These are phyloP conservation scores for Enhydra lutris DNA, from an alignment of 2,113 vertebrate genomes.

Conservation along the genomic window DNA sequence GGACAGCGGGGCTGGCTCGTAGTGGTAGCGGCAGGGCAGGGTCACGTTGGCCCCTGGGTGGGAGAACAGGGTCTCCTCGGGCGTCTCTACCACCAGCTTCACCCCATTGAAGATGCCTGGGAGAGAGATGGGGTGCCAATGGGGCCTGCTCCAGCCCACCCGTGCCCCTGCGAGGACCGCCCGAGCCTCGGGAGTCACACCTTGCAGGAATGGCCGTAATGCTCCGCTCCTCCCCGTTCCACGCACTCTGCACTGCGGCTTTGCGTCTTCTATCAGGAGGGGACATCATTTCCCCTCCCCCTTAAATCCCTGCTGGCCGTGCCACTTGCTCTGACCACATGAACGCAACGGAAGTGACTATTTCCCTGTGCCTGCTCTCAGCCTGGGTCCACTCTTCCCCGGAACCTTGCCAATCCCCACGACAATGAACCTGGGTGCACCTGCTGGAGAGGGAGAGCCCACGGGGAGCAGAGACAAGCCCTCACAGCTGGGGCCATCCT, in stretches of 20 bases:
- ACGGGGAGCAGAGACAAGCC: background rate
- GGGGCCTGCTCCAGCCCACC: no score
- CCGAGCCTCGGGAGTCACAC: background rate
- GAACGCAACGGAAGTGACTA: fast-evolving
- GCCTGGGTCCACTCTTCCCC: background rate
- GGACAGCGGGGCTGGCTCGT: conserved; percentile 79
- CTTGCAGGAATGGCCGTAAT: background rate
- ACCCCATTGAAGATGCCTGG: conserved; percentile 85
- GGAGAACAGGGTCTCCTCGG: conserved; percentile 84
- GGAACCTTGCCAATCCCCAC: background rate
- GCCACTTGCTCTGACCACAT: background rate
- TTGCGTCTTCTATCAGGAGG: background rate
- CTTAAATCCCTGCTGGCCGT: background rate
- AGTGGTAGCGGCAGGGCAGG: conserved; percentile 78
- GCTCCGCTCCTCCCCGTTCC: background rate
- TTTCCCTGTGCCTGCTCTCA: background rate
- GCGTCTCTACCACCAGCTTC: conserved; percentile 89
- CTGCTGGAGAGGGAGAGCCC: background rate
- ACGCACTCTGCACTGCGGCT: background rate
- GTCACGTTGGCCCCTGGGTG: conserved; percentile 87
- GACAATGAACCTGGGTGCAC: background rate
- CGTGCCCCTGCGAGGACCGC: background rate
- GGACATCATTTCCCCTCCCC: background rate
- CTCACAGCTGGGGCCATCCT: background rate
- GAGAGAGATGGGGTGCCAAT: background rate